Evolutionary conservation across 2,888 invertebrate genomes (phyloP), one percentile per base, ranked within the genome.

Genomic region (Anaspis maculata): DNA sequence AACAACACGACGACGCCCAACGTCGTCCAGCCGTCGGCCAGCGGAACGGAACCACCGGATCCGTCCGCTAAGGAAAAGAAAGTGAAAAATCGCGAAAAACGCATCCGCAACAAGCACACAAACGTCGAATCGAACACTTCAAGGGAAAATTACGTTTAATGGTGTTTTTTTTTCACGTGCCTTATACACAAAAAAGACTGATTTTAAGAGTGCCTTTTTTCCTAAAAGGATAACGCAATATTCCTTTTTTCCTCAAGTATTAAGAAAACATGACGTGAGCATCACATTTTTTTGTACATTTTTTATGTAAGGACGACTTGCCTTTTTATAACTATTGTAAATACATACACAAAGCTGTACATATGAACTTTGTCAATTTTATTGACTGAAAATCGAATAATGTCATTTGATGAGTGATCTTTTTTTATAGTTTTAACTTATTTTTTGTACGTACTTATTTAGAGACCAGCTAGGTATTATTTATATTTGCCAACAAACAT

Each of bases 1-100:
- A 80, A 80, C 66, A 80, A 77, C 52, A 65, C 64, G 41, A 47
- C 57, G 23, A 39, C 48, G 24, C 19, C 21, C 12, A 11, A 25
- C 27, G 13, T 13, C 25, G 33, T 25, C 16, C 39, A 34, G 27
- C 38, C 35, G 15, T 32, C 40, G 22, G 37, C 26, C 13, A 37
- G 34, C 25, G 40, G 32, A 16, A 39, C 38, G 33, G 44, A 43
- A 15, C 36, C 46, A 19, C 37, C 47, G 12, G 31, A 34, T 30
- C 39, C 34, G 30, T 41, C 44, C 3, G n/a, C 27, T 22, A 47
- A 42, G 32, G 44, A 48, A 24, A 38, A 33, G 33, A 39, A 34
- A 16, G 42, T 36, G 24, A 49, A 43, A 27, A 41, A 37, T 31
- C 41, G 39, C 15, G 40, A 34, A 22, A 46, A 42, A 39, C 40